Base-by-base conservation (phyloP, 1,140 invertebrate genomes). In the Heliconius hermathena region DNA sequence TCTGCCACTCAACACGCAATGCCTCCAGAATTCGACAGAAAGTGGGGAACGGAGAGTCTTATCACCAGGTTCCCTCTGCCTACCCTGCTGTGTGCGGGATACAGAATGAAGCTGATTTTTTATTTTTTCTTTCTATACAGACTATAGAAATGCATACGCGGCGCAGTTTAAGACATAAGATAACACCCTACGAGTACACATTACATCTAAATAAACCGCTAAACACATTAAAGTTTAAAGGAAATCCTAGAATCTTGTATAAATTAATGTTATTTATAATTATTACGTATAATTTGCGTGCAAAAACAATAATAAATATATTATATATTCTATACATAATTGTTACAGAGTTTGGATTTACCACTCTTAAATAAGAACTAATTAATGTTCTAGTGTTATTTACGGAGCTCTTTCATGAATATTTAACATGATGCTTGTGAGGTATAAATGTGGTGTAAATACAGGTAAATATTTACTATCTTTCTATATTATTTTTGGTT, bases 341-440 rank as follows among this genome's bases (percentile, higher is more conserved):
- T 29, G 26, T 66, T 66, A 6, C 11, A 66, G 60, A 29, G 60
- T 29, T 66, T 66, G 60, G 60, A 26, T 29, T 29, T 66, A 66
- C 60, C 60, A 29, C 60, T 66, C 26, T 66, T 66, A 66, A 29
- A 60, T 60, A 60, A 60, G 54, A 60, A 29, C 13, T 66, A 66
- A 66, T 66, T 5, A 66, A 16, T 29, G n/a, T 22, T 29, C 29
- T 57, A 52, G 60, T 16, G 0, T 66, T 66, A 66, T 60, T 60
- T 60, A n/a, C 57, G 22, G 5, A 66, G 26, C 60, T 26, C 1
- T 29, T 66, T 1, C 60, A 16, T 66, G 60, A 66, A 29, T 66
- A 66, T 66, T 66, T 66, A 26, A 66, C n/a, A 60, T 26, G 8
- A 29, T 16, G 6, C 60, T 29, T 66, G 26, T 16, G 22, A 52